phyloP scores from a whole-genome alignment of 2,113 vertebrate genomes.

The Syrrhaptes paradoxus region DNA sequence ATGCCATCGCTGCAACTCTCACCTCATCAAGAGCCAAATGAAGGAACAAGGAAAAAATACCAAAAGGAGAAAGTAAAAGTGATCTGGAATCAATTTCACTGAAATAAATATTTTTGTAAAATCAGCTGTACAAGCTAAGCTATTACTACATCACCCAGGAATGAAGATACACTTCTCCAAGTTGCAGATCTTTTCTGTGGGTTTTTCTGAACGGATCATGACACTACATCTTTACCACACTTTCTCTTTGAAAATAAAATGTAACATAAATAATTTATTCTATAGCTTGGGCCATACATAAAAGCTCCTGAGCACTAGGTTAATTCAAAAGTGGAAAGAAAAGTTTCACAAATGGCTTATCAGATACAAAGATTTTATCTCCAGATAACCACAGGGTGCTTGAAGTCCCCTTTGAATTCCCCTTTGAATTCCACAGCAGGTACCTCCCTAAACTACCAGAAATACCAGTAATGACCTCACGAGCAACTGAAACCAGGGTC shows the following conservation, averaged over 20 bases:
- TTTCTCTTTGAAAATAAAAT: neutral
- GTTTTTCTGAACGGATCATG: neutral
- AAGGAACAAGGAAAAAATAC: slow-evolving; percentile 4
- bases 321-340: neutral
- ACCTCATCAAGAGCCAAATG: slow-evolving; percentile 2
- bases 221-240: neutral
- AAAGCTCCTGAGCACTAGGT: neutral
- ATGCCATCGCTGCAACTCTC: neutral
- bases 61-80: neutral
- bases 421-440: neutral
- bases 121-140: neutral
- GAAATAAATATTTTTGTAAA: slow-evolving; percentile 48
- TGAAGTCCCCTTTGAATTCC: neutral
- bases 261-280: neutral
- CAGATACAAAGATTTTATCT: neutral
- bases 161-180: slow-evolving; percentile 10
- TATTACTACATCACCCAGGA: slow-evolving; percentile 27
- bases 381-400: neutral
- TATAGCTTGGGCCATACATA: neutral
- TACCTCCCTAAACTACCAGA: neutral
- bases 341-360: neutral
- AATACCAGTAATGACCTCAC: neutral
- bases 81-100: slow-evolving; percentile 48
- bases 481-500: neutral
- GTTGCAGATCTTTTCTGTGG: neutral